Percentiles rank a stretch among this genome's conserved stretches.
phyloP scores from a whole-genome alignment of 2,888 invertebrate species.

The Nebria salina region DNA sequence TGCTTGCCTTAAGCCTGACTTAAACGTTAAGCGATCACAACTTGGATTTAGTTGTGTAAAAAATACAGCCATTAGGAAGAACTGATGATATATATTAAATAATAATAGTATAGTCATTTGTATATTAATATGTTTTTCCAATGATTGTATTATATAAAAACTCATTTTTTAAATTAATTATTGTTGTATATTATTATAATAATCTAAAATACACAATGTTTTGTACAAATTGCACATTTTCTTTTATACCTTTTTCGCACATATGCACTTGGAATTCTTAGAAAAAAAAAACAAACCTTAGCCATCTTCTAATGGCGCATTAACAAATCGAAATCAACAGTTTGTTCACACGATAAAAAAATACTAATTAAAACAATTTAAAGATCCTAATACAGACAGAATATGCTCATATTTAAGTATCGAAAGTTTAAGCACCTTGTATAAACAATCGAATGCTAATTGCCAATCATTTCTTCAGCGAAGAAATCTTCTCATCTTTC shows the following conservation, averaged over 20 bases:
- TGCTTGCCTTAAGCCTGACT: neutral
- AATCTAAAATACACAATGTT: slow-evolving; percentile 40
- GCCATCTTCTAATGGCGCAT: too few relatives aligned
- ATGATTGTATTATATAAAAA: slow-evolving; percentile 30
- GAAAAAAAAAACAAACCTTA: too few relatives aligned
- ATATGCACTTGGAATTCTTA: neutral
- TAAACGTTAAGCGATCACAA: neutral
- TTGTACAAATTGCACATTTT: slow-evolving; percentile 43
- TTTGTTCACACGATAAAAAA: neutral
- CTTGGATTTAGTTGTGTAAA: neutral
- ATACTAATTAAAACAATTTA: neutral
- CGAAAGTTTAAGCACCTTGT: neutral
- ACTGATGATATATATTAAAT: neutral
- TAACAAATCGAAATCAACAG: too few relatives aligned
- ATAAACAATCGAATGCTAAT: slow-evolving; percentile 1
- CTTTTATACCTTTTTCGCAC: slow-evolving; percentile 24
- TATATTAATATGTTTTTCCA: slow-evolving; percentile 32
- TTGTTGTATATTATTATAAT: slow-evolving; percentile 46
- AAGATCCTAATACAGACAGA: neutral
- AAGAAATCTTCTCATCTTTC: neutral
- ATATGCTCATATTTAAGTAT: neutral
- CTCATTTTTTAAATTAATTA: slow-evolving; percentile 3
- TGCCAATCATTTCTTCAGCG: neutral
- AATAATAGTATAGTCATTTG: slow-evolving; percentile 1
- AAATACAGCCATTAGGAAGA: neutral